Evolutionary conservation across 2,888 invertebrate genomes (phyloP), one percentile per base, ranked within the genome.

Genomic region (Tyria jacobaeae): DNA sequence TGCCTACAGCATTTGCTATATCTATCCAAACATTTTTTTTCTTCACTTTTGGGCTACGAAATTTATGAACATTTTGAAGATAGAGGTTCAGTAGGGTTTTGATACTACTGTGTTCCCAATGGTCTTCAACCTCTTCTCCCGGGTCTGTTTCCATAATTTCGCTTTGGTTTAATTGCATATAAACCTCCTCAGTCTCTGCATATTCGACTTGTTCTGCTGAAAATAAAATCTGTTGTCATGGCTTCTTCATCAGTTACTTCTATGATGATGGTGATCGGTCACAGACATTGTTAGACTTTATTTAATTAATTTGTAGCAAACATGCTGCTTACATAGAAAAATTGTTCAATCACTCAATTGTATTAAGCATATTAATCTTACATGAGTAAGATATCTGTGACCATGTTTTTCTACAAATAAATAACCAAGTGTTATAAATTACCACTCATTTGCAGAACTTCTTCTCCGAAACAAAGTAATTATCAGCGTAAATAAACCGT

Each of bases 21-120:
- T 92, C 90, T 1, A 85, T 78, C 94, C 94, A 94, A 0, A 93
- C 84, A 83, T 88, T 90, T 64, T 92, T 94, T 77, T 94, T 94
- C 55, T 86, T 91, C 1, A 92, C 89, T 84, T 92, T 92, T 14
- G 92, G 91, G 65, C 89, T 90, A 60, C 92, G 80, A 65, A 94
- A 94, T 68, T 88, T 88, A 4, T 91, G 90, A 57, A 91, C 66
- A 50, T 94, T 91, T 66, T 91, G 85, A 57, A 92, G 67, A 68
- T 94, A 94, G 24, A 89, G 70, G 55, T 86, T 84, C 9, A 94
- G 75, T 75, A 94, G 83, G 24, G 82, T 74, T 60, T 80, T 80
- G 10, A 88, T 89, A 66, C 84, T 89, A 55, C 82, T 83, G 25
- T 86, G 82, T 57, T 92, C 91, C 93, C 93, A 93, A 59, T 89